Evolutionary conservation across 2,113 vertebrate genomes (phyloP), one percentile per base, ranked within the genome.

Genomic region (Pteropus alecto): DNA sequence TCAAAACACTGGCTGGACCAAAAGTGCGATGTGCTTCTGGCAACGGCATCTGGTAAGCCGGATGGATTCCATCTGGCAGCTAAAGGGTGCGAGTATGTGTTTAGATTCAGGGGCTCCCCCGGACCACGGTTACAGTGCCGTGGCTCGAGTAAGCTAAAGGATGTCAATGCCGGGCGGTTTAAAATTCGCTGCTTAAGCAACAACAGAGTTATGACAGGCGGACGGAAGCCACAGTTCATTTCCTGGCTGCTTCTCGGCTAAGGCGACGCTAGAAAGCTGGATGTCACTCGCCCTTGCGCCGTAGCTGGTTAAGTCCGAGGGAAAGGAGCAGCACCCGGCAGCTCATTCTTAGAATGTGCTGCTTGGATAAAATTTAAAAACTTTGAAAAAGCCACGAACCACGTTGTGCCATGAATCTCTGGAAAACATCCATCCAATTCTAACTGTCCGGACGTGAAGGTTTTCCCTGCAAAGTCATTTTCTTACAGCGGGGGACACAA

Each of bases 11-110:
- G 61, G 68, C 43, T 38, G 78, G 88, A 78, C 68, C 16, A 22
- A 58, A 90, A 92, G 89, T 24, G 48, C 28, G 28, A 43, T 61
- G 71, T 70, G 65, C 33, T 81, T 65, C 77, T 71, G 82, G 95
- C 76, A 82, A 60, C 22, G 33, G 65, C 21, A 24, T 63, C 51
- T 6, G 77, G 56, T 81, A 65, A 91, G 86, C 93, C 96, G 94
- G 86, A 92, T 90, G 95, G 95, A 93, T 60, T 54, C 92, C 74
- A 84, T 96, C 35, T 97, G 98, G 97, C 93, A 92, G 93, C 58
- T 70, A 77, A 96, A 92, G 96, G 95, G 97, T 97, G 93, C 54
- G 74, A 93, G 94, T 93, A 74, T 28, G 73, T 93, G 91, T 96
- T 95, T 79, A 76, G 94, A 86, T 60, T 58, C 48, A 83, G 94